Percentiles rank a stretch among this genome's conserved stretches.
Evolutionary conservation across 1,140 invertebrate genomes (phyloP).

Genomic region (Mamestra configurata): DNA sequence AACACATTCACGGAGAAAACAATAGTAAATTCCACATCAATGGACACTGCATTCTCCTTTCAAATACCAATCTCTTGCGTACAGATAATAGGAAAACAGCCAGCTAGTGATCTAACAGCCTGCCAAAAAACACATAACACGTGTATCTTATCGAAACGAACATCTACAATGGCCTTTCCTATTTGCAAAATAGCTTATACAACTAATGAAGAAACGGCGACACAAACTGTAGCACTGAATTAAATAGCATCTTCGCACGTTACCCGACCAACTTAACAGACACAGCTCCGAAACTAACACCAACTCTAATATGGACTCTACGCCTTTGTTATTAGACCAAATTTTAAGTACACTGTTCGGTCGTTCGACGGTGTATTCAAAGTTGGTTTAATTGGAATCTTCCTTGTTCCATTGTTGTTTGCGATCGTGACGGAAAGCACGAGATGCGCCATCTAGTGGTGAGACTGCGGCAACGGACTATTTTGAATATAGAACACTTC

Average conservation of each 20-base stretch:
- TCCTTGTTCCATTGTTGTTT: conserved; percentile 55
- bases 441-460: conserved; percentile 42
- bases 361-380: background rate
- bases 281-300: background rate
- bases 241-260: conserved; percentile 46
- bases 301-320: conserved; percentile 6
- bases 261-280: conserved; percentile 26
- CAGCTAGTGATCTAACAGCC: background rate
- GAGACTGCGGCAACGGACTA: conserved; percentile 44
- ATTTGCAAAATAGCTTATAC: conserved; percentile 49
- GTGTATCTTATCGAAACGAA: conserved; percentile 6
- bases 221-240: conserved; percentile 38
- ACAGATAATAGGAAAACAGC: background rate
- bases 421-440: conserved; percentile 53
- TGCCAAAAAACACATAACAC: background rate
- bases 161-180: conserved; percentile 31
- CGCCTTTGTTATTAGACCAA: background rate
- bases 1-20: background rate
- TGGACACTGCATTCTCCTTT: background rate
- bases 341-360: conserved; percentile 3
- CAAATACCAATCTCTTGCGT: background rate
- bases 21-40: background rate
- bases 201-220: conserved; percentile 46
- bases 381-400: conserved; percentile 43
- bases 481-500: conserved; percentile 51